Evolutionary conservation across 1,140 invertebrate species (phyloP), one percentile per base, ranked within the genome.

Genomic region (Panonychus citri): DNA sequence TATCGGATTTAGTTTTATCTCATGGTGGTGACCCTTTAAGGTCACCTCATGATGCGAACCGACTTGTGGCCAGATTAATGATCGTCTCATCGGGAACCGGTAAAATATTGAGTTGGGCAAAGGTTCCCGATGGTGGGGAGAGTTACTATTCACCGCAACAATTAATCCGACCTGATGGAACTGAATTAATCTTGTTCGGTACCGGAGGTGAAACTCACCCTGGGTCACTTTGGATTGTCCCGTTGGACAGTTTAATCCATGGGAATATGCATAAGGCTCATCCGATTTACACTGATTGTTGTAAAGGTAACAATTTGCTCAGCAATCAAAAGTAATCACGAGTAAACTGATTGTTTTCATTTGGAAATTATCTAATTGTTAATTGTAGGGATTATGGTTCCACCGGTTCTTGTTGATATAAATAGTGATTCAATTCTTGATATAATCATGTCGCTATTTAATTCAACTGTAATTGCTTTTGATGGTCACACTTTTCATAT

Each of bases 321-420:
- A n/a, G n/a, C n/a, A n/a, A n/a, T n/a, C n/a, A n/a, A n/a, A n/a
- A n/a, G n/a, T n/a, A n/a, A n/a, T n/a, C n/a, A n/a, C n/a, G n/a
- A n/a, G n/a, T n/a, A n/a, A n/a, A n/a, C n/a, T n/a, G n/a, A n/a
- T n/a, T n/a, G n/a, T n/a, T 43, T 43, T 34, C 10, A 43, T 37
- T 39, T 26, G 4, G 53, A 54, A 49, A 10, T 7, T 39, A 15
- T 30, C 26, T 27, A 28, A 43, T 4, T 17, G n/a, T 34, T 12
- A 7, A 34, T 34, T 34, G 5, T 34, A 62, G 74, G 74, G 3
- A 64, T 76, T 3, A 75, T 76, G 71, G 71, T 70, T 10, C 74
- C 82, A 3, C 80, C 83, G 5, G 77, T 83, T 37, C 63, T 88
- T 2, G 74, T 77, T 4, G 84, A 87, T 66, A 71, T 87, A 39